A percentile compares a stretch with the other conserved stretches of the same genome.
Evolutionary conservation across 2,113 vertebrate species (phyloP).

Genomic region (Lathamus discolor): DNA sequence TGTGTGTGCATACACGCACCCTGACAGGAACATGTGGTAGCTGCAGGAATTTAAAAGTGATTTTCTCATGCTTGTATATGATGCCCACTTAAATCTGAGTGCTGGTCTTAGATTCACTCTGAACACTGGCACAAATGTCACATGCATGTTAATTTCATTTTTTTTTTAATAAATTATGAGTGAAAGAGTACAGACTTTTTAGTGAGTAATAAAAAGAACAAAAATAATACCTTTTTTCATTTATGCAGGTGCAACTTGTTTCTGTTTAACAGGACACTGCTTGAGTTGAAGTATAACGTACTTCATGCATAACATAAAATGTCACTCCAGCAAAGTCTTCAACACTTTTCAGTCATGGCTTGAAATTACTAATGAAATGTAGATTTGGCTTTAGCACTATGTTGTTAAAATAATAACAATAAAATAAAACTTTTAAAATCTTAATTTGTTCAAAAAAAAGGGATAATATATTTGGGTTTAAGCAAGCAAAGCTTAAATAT

Average conservation of each 20-base stretch:
- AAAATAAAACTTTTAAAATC: background rate
- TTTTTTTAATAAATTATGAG: background rate
- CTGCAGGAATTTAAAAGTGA: background rate
- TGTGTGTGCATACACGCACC: background rate
- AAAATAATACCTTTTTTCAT: background rate
- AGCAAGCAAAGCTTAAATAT: background rate
- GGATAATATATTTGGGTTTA: background rate
- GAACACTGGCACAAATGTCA: background rate
- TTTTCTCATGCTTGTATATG: slow-evolving; percentile 31
- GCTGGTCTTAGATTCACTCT: background rate
- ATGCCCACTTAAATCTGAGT: background rate
- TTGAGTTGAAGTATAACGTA: background rate
- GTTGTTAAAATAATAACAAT: background rate
- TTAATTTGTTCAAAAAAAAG: background rate
- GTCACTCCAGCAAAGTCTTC: background rate
- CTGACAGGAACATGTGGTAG: background rate
- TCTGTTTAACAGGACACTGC: background rate
- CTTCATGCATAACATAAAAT: background rate
- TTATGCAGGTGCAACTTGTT: background rate
- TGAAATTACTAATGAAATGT: background rate
- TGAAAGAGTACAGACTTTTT: background rate
- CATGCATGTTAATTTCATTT: background rate
- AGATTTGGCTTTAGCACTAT: background rate
- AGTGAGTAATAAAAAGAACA: background rate
- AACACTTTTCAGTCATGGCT: background rate